These are phyloP conservation scores for Rhogogaster chlorosoma DNA, from an alignment of 2,888 invertebrate species.

Conservation along the genomic window DNA sequence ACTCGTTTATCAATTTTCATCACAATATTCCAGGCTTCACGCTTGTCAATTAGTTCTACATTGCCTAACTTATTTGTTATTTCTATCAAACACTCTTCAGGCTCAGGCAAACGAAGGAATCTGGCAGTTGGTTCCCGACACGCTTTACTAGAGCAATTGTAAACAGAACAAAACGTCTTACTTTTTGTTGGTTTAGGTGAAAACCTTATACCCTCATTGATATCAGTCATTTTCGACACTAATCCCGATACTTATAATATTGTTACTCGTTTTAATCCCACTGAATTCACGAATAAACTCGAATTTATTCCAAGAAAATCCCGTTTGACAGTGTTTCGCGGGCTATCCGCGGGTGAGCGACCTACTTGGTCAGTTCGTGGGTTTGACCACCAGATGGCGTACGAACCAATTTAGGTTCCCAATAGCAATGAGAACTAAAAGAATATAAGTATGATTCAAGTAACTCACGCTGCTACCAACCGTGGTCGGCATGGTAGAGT, in stretches of 20 bases:
- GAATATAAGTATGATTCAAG: too few species aligned
- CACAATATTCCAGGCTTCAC: constrained; percentile 41
- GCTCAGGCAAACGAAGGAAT: constrained; percentile 52
- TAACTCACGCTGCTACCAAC: too few species aligned
- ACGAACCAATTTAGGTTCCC: background rate
- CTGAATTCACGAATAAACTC: background rate
- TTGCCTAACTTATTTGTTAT: constrained; percentile 31
- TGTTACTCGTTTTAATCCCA: background rate
- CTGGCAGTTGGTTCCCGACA: constrained; percentile 25
- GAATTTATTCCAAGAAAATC: background rate
- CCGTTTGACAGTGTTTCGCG: background rate
- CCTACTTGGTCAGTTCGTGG: constrained; percentile 2
- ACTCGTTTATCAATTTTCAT: constrained; percentile 39
- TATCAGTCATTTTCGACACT: background rate
- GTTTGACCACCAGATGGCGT: background rate
- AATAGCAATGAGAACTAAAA: too few species aligned
- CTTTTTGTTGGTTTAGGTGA: constrained; percentile 28
- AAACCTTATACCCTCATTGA: constrained; percentile 49
- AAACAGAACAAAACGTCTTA: constrained; percentile 48
- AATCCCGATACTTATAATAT: background rate
- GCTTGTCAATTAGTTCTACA: constrained; percentile 36
- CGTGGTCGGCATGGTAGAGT: too few species aligned
- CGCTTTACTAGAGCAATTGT: constrained; percentile 49
- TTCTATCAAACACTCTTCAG: constrained; percentile 35
- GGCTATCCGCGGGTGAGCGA: background rate